These are phyloP conservation scores for Drosophila testacea DNA, from an alignment of 2,888 invertebrate species.

Conservation along the genomic window DNA sequence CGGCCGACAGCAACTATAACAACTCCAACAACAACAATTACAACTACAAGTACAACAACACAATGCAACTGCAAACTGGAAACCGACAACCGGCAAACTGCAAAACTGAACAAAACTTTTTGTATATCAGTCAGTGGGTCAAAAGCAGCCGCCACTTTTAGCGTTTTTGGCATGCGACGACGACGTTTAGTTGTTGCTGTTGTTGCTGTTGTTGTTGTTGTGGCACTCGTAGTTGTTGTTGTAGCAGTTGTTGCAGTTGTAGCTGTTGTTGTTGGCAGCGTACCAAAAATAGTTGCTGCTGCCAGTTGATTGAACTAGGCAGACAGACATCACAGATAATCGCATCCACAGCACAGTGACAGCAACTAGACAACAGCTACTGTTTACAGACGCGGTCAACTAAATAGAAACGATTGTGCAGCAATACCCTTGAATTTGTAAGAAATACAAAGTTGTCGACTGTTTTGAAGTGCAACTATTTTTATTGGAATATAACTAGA, in stretches of 20 bases:
- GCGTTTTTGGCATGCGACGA: slow-evolving; percentile 73
- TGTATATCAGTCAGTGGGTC: slow-evolving; percentile 77
- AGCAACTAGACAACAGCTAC: slow-evolving; percentile 48
- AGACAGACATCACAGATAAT: slow-evolving; percentile 44
- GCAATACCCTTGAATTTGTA: slow-evolving; percentile 12
- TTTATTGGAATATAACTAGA: not conserved
- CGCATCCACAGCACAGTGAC: slow-evolving; percentile 37
- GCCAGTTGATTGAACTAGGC: slow-evolving; percentile 69
- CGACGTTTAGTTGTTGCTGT: slow-evolving; percentile 38
- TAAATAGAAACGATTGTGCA: slow-evolving; percentile 47
- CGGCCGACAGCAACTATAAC: slow-evolving; percentile 35
- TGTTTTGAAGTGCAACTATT: not conserved
- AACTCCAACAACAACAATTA: slow-evolving; percentile 14
- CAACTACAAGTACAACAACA: slow-evolving; percentile 2
- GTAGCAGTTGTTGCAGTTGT: slow-evolving; percentile 24
- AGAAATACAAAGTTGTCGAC: not conserved
- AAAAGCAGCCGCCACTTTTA: slow-evolving; percentile 72
- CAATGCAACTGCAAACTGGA: slow-evolving; percentile 46
- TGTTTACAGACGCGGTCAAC: slow-evolving; percentile 54
- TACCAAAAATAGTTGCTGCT: slow-evolving; percentile 72
- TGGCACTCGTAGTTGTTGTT: slow-evolving; percentile 14
- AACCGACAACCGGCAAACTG: slow-evolving; percentile 46
- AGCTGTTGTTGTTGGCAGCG: slow-evolving; percentile 52
- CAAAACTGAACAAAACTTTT: slow-evolving; percentile 44
- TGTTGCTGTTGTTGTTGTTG: slow-evolving; percentile 31